phyloP scores from a whole-genome alignment of 2,113 vertebrate genomes.

The Litocranius walleri region DNA sequence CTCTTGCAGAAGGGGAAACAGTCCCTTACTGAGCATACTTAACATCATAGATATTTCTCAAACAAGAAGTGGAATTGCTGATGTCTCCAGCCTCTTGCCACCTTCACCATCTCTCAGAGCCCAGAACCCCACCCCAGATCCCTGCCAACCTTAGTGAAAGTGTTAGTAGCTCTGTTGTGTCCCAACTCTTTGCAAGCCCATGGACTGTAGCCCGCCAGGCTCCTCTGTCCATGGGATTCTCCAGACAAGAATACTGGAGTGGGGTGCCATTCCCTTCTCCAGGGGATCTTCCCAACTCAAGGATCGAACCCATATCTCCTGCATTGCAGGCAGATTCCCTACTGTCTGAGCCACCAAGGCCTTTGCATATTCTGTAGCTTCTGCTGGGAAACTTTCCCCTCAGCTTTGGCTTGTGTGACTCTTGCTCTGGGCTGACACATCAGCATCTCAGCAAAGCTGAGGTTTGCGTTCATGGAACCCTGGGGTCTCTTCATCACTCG shows the following conservation, averaged over 20 bases:
- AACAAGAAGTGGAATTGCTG: background rate
- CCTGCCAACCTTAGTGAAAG: background rate
- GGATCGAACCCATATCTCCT: too few species aligned
- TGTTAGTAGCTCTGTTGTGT: background rate
- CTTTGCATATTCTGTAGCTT: background rate
- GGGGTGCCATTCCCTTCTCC: background rate
- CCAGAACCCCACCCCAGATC: background rate
- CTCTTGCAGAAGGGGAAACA: background rate
- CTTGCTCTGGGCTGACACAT: too few species aligned
- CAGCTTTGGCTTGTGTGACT: background rate
- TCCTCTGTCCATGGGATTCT: background rate
- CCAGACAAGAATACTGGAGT: background rate
- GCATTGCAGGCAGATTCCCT: background rate
- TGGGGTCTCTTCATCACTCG: rapidly evolving
- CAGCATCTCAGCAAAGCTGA: background rate
- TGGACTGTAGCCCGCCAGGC: background rate
- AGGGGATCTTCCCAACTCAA: too few species aligned
- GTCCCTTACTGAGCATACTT: background rate
- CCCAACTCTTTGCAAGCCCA: background rate
- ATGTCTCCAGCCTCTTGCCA: background rate
- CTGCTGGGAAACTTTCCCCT: background rate
- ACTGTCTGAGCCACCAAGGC: background rate
- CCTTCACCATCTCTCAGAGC: background rate
- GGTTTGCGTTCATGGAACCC: background rate
- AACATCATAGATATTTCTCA: background rate